Evolutionary conservation across 2,888 invertebrate species (phyloP).

Genomic region (Dyspetes luteomarginatus): DNA sequence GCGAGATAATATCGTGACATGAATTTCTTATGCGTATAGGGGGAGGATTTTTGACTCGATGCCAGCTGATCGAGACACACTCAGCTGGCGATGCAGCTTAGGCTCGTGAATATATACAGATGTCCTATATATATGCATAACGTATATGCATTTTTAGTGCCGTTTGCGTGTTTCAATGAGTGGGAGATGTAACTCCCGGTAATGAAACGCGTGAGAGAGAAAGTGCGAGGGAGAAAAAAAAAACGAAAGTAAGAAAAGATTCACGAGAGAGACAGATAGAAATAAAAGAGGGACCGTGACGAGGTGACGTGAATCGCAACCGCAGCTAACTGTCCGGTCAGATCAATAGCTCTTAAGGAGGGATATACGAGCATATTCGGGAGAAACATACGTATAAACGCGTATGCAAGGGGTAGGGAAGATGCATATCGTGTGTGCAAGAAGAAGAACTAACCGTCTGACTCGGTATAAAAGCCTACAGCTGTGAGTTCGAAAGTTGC

Average conservation of each 20-base stretch:
- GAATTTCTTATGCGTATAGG: not conserved
- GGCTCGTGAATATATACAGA: not conserved
- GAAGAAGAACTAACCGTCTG: slow-evolving; percentile 61
- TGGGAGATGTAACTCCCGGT: not conserved
- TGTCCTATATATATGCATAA: not conserved
- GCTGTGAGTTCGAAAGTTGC: slow-evolving; percentile 77
- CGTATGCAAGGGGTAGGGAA: slow-evolving; percentile 34
- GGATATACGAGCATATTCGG: slow-evolving; percentile 23
- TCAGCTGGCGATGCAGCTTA: not conserved
- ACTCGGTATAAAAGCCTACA: slow-evolving; percentile 79
- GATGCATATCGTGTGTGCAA: slow-evolving; percentile 60
- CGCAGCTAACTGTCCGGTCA: slow-evolving; percentile 37
- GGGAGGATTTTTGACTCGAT: slow-evolving; percentile 24
- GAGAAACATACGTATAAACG: slow-evolving; percentile 22
- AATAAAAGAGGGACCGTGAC: slow-evolving; percentile 33
- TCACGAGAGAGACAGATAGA: not conserved
- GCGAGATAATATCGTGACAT: not conserved
- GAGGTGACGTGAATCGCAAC: slow-evolving; percentile 4
- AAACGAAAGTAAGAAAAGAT: slow-evolving; percentile 20
- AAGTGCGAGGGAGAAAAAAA: slow-evolving; percentile 30
- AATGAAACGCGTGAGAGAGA: slow-evolving; percentile 30
- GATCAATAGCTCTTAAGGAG: slow-evolving; percentile 10
- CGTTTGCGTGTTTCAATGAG: not conserved
- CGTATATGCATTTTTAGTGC: no score
- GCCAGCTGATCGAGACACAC: not conserved